Conservation (phyloP, 2,888 invertebrate genomes). For the Microctonus aethiopoides region DNA sequence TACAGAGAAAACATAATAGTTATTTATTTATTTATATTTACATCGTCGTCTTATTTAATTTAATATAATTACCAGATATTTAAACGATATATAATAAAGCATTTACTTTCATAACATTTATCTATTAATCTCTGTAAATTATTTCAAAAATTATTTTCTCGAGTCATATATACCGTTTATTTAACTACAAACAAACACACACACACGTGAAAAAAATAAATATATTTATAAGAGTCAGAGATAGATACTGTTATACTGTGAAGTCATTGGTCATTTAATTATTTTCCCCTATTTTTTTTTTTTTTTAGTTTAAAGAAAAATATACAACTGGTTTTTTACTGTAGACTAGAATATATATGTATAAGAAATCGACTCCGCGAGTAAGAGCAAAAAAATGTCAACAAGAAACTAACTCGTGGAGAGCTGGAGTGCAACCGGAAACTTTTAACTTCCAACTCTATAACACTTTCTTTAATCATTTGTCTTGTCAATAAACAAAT, state of each 20-base stretch:
- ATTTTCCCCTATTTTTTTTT: background rate
- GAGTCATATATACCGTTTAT: background rate
- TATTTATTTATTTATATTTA: background rate
- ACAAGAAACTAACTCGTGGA: background rate
- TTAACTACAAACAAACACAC: background rate
- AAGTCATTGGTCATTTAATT: background rate
- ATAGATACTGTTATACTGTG: background rate
- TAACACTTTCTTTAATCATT: background rate
- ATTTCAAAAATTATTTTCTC: background rate
- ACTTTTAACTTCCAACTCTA: background rate
- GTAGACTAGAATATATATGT: background rate
- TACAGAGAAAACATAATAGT: background rate
- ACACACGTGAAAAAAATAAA: too few species aligned
- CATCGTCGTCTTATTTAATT: background rate
- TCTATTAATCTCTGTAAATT: background rate
- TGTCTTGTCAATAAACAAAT: background rate
- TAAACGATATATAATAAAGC: background rate
- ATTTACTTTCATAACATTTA: background rate
- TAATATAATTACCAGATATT: background rate
- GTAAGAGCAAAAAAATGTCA: background rate
- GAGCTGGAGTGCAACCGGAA: background rate
- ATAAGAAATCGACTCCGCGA: background rate
- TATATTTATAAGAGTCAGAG: background rate
- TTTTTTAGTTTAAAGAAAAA: background rate
- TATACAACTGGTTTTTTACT: background rate